Percentiles rank a stretch among this genome's conserved stretches.
Evolutionary conservation across 1,140 invertebrate species (phyloP).

Genomic region (Drosophila ironensis): DNA sequence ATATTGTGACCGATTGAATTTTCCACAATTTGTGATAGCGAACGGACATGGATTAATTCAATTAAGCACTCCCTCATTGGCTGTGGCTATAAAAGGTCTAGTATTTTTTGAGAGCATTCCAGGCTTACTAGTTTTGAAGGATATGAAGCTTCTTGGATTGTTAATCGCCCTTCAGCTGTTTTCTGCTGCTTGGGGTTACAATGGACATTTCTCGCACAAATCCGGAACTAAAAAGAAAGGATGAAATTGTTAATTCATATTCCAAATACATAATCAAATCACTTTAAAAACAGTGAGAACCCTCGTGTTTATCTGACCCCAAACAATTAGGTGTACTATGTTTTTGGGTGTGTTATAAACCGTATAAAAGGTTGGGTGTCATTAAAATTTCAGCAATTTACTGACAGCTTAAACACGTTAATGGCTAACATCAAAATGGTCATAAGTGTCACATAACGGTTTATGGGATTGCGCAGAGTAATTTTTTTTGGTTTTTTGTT

Average conservation of each 20-base stretch:
- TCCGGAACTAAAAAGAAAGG: too few relatives aligned
- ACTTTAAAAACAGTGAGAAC: background rate
- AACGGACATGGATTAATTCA: too few relatives aligned
- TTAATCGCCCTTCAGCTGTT: background rate
- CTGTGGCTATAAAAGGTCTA: background rate
- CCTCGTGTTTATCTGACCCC: background rate
- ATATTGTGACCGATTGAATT: too few relatives aligned
- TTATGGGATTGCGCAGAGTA: background rate
- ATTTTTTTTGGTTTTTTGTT: slow-evolving; percentile 10
- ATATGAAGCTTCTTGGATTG: background rate
- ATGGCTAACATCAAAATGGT: slow-evolving; percentile 32
- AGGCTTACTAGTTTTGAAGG: background rate
- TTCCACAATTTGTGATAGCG: too few relatives aligned
- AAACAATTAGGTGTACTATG: slow-evolving; percentile 10
- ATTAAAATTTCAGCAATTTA: slow-evolving; percentile 47
- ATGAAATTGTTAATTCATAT: too few relatives aligned
- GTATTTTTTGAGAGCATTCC: background rate
- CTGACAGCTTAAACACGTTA: slow-evolving; percentile 46
- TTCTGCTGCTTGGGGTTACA: background rate
- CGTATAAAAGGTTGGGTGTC: slow-evolving; percentile 2
- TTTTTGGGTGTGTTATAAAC: background rate
- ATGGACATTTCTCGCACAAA: background rate
- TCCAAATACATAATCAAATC: too few relatives aligned
- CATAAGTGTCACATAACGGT: slow-evolving; percentile 37
- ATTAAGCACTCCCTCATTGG: background rate